These are phyloP conservation scores for Xylocopa sonorina DNA, from an alignment of 1,140 invertebrate genomes.

Conservation along the genomic window DNA sequence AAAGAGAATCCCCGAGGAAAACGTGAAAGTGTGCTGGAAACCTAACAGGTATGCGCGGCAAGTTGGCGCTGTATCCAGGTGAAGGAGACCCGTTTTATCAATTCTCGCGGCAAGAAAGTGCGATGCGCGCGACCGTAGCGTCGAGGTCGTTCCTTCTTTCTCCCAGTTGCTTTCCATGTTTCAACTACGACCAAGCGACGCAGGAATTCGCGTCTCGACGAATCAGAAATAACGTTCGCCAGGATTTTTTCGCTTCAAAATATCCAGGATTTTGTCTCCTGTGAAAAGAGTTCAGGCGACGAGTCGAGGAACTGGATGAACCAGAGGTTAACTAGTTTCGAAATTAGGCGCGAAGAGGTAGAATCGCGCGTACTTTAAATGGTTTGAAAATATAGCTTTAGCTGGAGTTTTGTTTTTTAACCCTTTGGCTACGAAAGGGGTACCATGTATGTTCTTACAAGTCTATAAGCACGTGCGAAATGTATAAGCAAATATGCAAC, in stretches of 20 bases:
- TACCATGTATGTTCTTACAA: too few relatives aligned
- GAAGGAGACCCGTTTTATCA: conserved; percentile 48
- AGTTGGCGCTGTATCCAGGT: conserved; percentile 24
- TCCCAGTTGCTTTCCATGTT: background rate
- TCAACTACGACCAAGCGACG: background rate
- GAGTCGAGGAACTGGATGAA: too few relatives aligned
- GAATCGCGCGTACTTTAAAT: too few relatives aligned
- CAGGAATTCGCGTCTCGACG: background rate
- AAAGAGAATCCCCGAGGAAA: background rate
- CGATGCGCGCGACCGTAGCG: conserved; percentile 1
- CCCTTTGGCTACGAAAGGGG: too few relatives aligned
- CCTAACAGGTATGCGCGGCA: background rate
- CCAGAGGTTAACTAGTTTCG: too few relatives aligned
- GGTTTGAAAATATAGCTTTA: too few relatives aligned
- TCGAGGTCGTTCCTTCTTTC: conserved; percentile 1
- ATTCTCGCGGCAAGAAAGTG: background rate
- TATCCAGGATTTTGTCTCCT: too few relatives aligned
- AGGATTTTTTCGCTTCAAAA: background rate
- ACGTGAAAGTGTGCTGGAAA: conserved; percentile 25
- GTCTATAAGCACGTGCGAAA: too few relatives aligned
- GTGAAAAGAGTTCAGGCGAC: too few relatives aligned
- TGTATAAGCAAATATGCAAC: too few relatives aligned
- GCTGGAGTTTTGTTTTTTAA: too few relatives aligned
- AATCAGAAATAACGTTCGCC: background rate
- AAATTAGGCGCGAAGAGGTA: too few relatives aligned